Conservation (phyloP, 2,797 vertebrate genomes). For the Lateolabrax maculatus region DNA sequence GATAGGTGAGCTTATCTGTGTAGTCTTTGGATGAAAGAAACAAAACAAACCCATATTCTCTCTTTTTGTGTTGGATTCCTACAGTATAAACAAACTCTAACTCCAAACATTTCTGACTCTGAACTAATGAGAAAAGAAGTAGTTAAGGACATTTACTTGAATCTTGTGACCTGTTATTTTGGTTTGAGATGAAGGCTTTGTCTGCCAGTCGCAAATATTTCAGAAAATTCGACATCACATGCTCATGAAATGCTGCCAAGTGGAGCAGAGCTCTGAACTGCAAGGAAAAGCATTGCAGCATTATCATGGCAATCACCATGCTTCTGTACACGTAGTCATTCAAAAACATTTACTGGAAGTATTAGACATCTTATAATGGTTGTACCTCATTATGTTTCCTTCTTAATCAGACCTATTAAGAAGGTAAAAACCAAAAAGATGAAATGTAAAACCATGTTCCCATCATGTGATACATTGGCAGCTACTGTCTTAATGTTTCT, state of each 20-base stretch:
- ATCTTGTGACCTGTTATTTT: conserved; percentile 29
- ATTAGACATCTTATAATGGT: neutral
- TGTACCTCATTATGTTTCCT: neutral
- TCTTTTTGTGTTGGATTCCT: neutral
- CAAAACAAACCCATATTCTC: accelerated
- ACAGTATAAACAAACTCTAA: neutral
- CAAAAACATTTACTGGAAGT: neutral
- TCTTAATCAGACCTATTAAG: neutral
- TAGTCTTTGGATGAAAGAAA: neutral
- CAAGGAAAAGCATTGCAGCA: neutral
- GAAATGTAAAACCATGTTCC: neutral
- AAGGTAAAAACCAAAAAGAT: neutral
- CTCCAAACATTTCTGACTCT: conserved; percentile 3
- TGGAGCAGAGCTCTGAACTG: neutral
- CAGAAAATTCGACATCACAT: conserved; percentile 30
- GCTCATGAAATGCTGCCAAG: conserved; percentile 36
- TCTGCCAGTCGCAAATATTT: conserved; percentile 48
- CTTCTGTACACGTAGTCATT: neutral
- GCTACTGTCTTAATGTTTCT: conserved; percentile 12
- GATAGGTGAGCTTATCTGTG: neutral
- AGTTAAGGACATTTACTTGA: neutral
- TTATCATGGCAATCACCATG: neutral
- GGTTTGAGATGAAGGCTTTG: conserved; percentile 45
- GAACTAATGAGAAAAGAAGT: conserved; percentile 15
- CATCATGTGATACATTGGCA: conserved; percentile 3